Evolutionary conservation across 2,888 invertebrate species (phyloP).

Genomic region (Mallateleia sp.): DNA sequence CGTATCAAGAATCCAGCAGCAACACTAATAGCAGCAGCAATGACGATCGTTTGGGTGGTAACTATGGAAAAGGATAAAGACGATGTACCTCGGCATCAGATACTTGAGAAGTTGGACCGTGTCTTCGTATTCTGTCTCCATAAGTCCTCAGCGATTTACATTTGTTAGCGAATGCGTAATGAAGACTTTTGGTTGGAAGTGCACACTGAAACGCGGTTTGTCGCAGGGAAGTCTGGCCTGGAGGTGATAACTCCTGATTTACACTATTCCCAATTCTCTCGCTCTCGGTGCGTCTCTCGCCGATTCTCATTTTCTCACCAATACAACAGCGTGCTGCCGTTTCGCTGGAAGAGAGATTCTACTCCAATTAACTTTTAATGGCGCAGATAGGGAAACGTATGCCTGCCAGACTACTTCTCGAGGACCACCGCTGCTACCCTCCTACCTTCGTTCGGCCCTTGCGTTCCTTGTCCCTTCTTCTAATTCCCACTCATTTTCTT

Average conservation of each 20-base stretch:
- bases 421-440: slow-evolving; percentile 68
- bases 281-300: slow-evolving; percentile 67
- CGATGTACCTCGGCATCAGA: slow-evolving; percentile 42
- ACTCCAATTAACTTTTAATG: slow-evolving; percentile 88
- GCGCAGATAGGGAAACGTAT: slow-evolving; percentile 87
- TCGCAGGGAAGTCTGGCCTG: slow-evolving; percentile 83
- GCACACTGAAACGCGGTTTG: slow-evolving; percentile 79
- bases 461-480: slow-evolving; percentile 62
- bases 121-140: slow-evolving; percentile 55
- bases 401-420: slow-evolving; percentile 81
- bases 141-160: slow-evolving; percentile 85
- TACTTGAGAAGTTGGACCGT: slow-evolving; percentile 61
- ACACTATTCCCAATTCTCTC: slow-evolving; percentile 82
- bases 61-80: slow-evolving; percentile 47
- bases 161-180: slow-evolving; percentile 87
- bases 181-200: slow-evolving; percentile 84
- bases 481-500: slow-evolving; percentile 64
- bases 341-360: slow-evolving; percentile 83
- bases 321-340: slow-evolving; percentile 74
- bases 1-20: slow-evolving; percentile 56
- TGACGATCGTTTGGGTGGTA: slow-evolving; percentile 36
- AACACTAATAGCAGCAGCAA: slow-evolving; percentile 54
- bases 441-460: slow-evolving; percentile 39
- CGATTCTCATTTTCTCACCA: slow-evolving; percentile 80
- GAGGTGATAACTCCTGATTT: slow-evolving; percentile 88